Evolutionary conservation across 2,113 vertebrate species (phyloP).

Genomic region (Holacanthus passer): DNA sequence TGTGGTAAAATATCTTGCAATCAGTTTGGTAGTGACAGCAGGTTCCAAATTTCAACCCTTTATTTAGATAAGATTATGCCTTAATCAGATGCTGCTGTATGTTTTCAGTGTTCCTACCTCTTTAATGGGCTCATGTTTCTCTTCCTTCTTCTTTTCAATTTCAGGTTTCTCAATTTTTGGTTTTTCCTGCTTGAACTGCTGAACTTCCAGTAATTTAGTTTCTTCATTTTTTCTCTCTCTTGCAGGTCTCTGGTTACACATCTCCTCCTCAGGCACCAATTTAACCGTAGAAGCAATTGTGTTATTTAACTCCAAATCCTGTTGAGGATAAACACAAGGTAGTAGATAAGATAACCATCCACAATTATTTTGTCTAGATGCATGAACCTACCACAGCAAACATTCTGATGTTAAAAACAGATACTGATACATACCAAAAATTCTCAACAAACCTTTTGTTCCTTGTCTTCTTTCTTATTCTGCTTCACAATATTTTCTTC

Average conservation of each 20-base stretch:
- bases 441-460: conserved; percentile 66
- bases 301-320: conserved; percentile 77
- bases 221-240: conserved; percentile 55
- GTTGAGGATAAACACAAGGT: conserved; percentile 9
- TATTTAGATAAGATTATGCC: too few species aligned
- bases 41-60: too few species aligned
- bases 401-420: not conserved
- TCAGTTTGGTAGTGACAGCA: too few species aligned
- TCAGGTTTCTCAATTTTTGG: conserved; percentile 8
- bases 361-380: not conserved
- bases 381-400: not conserved
- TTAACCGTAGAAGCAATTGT: conserved; percentile 61
- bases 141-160: conserved; percentile 31
- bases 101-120: conserved; percentile 38
- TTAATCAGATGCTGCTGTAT: too few species aligned
- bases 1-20: too few species aligned
- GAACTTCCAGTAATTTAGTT: conserved; percentile 7
- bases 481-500: conserved; percentile 28
- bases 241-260: conserved; percentile 50
- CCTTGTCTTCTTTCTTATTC: conserved; percentile 30
- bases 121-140: conserved; percentile 11
- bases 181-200: conserved; percentile 18
- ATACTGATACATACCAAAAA: not conserved
- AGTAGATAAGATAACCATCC: not conserved
- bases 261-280: conserved; percentile 55